These are phyloP conservation scores for Apocheima hispidaria DNA, from an alignment of 2,888 invertebrate genomes.

Conservation along the genomic window DNA sequence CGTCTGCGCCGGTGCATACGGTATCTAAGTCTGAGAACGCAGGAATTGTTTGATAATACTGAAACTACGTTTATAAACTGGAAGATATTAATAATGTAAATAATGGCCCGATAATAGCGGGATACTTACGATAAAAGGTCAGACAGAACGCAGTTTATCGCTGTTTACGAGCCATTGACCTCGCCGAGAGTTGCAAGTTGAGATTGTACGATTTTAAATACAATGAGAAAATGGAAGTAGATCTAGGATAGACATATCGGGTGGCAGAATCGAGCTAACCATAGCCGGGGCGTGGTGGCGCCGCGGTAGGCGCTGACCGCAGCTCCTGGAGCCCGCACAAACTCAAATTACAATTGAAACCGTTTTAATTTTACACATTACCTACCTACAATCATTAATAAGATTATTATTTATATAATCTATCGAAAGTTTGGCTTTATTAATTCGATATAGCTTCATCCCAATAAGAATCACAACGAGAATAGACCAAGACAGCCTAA, in stretches of 20 bases:
- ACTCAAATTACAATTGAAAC: slow-evolving; percentile 43
- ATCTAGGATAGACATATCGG: slow-evolving; percentile 48
- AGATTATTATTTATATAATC: background rate
- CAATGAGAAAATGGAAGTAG: slow-evolving; percentile 24
- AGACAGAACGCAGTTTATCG: slow-evolving; percentile 38
- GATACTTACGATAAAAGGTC: slow-evolving; percentile 63
- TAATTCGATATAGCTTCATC: too few species aligned
- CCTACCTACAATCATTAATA: background rate
- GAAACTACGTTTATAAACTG: slow-evolving; percentile 33
- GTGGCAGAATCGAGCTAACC: slow-evolving; percentile 54
- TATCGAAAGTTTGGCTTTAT: background rate
- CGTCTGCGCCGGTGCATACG: slow-evolving; percentile 50
- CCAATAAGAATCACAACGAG: background rate
- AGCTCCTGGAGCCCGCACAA: slow-evolving; percentile 47
- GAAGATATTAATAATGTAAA: slow-evolving; percentile 46
- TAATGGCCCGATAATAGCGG: slow-evolving; percentile 41
- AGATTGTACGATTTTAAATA: slow-evolving; percentile 26
- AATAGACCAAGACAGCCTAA: too few species aligned
- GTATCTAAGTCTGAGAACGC: slow-evolving; percentile 28
- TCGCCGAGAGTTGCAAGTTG: slow-evolving; percentile 13
- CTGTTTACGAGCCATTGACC: slow-evolving; percentile 33
- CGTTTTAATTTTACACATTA: slow-evolving; percentile 1
- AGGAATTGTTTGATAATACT: slow-evolving; percentile 30
- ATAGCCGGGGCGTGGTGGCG: slow-evolving; percentile 26
- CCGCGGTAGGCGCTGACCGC: slow-evolving; percentile 39